Conservation (phyloP, 2,888 invertebrate species). For the Rhopalosiphum nymphaeae region DNA sequence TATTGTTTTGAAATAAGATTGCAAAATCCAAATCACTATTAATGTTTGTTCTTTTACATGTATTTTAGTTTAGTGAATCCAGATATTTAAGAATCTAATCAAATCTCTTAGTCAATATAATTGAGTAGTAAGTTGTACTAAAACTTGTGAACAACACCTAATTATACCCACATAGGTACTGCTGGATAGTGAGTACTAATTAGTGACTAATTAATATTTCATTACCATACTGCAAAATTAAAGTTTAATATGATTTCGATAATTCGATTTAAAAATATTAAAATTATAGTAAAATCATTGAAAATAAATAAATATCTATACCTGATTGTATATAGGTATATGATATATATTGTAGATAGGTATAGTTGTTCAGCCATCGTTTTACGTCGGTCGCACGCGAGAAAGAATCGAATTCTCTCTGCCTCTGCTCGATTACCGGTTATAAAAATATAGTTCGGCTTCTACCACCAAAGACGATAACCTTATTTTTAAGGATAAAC, state of each 20-base stretch:
- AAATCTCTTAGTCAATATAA: neutral
- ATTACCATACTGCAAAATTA: neutral
- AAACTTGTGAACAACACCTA: neutral
- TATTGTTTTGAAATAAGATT: neutral
- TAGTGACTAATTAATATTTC: neutral
- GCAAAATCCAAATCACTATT: neutral
- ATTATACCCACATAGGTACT: neutral
- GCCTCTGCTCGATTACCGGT: neutral
- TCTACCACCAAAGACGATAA: neutral
- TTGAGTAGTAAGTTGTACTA: neutral
- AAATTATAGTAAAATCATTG: neutral
- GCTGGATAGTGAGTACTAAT: neutral
- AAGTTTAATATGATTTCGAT: neutral
- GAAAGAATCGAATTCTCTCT: neutral
- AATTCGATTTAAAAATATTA: neutral
- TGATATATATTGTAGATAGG: too few relatives aligned
- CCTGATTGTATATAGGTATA: neutral
- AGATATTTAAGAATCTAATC: neutral
- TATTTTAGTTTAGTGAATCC: neutral
- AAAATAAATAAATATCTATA: neutral
- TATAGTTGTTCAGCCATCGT: neutral
- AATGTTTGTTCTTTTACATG: neutral
- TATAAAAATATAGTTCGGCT: neutral
- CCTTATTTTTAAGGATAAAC: constrained; percentile 31
- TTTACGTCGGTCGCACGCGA: neutral